Conservation (phyloP, 1,140 invertebrate genomes). For the Saccostrea glomerata region DNA sequence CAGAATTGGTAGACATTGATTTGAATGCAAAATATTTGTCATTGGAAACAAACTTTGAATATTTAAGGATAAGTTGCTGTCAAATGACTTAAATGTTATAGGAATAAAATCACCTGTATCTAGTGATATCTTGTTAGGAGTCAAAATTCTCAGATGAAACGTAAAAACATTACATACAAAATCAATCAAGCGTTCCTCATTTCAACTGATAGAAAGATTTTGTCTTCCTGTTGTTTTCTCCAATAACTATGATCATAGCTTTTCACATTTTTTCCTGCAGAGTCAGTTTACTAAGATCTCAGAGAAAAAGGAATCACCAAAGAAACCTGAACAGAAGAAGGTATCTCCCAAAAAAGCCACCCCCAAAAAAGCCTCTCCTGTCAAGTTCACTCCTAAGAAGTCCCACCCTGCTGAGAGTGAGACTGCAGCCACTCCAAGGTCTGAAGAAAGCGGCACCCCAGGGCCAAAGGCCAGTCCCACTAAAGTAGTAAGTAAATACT, state of each 20-base stretch:
- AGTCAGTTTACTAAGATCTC: slow-evolving; percentile 23
- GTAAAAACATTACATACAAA: background rate
- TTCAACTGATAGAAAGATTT: background rate
- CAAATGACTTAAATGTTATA: no score
- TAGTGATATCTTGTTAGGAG: no score
- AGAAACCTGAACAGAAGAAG: background rate
- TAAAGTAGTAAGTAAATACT: slow-evolving; percentile 41
- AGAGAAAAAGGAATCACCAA: background rate
- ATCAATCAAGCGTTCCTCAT: background rate
- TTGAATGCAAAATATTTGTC: no score
- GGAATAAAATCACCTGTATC: no score
- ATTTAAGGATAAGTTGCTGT: no score
- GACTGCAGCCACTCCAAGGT: slow-evolving; percentile 50
- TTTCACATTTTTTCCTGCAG: background rate
- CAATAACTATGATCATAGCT: background rate
- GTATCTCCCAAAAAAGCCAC: slow-evolving; percentile 55
- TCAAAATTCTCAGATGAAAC: no score
- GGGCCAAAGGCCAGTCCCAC: slow-evolving; percentile 51
- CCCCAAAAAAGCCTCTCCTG: slow-evolving; percentile 54
- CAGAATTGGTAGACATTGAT: no score
- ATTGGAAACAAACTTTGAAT: no score
- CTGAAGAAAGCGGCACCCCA: slow-evolving; percentile 41
- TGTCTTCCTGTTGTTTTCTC: background rate
- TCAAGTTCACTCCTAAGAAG: slow-evolving; percentile 57
- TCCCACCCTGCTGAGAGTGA: slow-evolving; percentile 47